Evolutionary conservation across 1,140 invertebrate species (phyloP), one percentile per base, ranked within the genome.

Genomic region (Lysiphlebus fabarum): DNA sequence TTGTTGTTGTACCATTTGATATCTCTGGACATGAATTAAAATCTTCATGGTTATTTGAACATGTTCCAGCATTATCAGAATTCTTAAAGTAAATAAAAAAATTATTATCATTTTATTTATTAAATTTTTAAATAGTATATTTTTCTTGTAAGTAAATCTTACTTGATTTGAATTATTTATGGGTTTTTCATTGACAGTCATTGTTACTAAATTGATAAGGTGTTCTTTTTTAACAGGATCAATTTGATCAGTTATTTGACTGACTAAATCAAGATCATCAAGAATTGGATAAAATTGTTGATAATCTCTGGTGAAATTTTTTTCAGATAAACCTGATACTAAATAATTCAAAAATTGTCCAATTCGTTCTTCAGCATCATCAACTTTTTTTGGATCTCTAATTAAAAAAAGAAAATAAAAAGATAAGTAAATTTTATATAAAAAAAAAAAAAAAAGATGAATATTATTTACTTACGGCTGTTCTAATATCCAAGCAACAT

Each of bases 221-320:
- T 2, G 17, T 26, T 26, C 17, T 26, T 26, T 26, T 80, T 51
- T 51, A 5, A 51, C 5, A 6, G 11, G 9, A 51, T 51, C 49
- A 11, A 51, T 37, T 1, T 51, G 33, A 11, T n/a, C 9, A 67
- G 78, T 86, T 8, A 83, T 78, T 63, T 84, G 79, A 17, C 77
- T 67, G 33, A 90, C 62, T 65, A 82, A 71, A 40, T 84, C 80
- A 6, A 89, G 64, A 67, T 90, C 86, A 4, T 77, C 66, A 59
- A 83, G 76, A 5, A 90, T 71, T 0, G 86, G 84, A 76, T 85
- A 86, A 50, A 82, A 73, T 7, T 72, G 66, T 71, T 89, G 81
- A 73, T 89, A 90, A 76, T 91, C 90, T 17, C 79, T 81, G 38
- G 90, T 84, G 65, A 91, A 87, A 63, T 84, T 79, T 61, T 84